Conservation (phyloP, 2,113 vertebrate species). For the Echinops telfairi region DNA sequence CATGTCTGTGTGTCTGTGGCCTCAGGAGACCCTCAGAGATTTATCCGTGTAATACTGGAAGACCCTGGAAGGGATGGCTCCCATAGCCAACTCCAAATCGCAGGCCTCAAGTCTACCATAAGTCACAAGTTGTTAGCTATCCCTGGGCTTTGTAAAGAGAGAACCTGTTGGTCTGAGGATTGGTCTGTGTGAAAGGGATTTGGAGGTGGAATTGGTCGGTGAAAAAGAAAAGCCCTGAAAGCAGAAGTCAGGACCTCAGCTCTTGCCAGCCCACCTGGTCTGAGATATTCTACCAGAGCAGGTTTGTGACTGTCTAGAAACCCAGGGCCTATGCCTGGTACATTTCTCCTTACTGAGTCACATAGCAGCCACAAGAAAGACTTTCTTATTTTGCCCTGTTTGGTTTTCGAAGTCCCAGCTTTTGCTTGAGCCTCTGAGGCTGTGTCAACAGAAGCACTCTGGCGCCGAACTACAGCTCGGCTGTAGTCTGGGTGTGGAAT, state of each 20-base stretch:
- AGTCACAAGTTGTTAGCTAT: neutral
- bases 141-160: constrained; percentile 16
- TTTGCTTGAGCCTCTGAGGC: neutral
- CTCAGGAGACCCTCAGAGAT: neutral
- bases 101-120: neutral
- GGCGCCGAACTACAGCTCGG: neutral
- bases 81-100: neutral
- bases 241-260: neutral
- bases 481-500: too few species aligned
- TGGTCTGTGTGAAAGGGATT: constrained; percentile 72
- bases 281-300: neutral
- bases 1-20: neutral
- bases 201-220: constrained; percentile 53
- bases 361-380: neutral
- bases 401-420: neutral
- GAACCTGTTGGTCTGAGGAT: neutral
- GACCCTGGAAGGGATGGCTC: neutral
- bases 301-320: neutral
- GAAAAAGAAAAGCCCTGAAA: constrained; percentile 45
- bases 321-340: neutral
- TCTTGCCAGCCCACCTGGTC: neutral
- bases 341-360: constrained; percentile 16
- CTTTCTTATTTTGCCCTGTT: neutral
- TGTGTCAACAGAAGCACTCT: neutral
- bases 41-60: neutral